Evolutionary conservation across 1,140 invertebrate genomes (phyloP), one percentile per base, ranked within the genome.

Genomic region (Nylanderia fulva): DNA sequence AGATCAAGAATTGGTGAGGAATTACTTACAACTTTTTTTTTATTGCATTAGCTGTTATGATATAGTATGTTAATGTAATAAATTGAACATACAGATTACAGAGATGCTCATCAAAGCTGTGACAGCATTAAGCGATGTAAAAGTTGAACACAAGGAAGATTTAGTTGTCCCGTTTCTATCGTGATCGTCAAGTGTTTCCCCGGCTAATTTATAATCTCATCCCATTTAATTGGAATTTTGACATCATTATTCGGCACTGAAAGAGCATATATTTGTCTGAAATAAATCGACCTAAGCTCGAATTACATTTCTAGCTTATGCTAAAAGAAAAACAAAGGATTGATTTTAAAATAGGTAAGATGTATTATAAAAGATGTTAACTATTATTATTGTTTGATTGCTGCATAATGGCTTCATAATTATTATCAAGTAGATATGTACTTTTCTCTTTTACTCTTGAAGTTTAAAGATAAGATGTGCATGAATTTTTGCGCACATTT

Each of bases 91-190:
- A 61, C 93, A 97, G 97, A 96, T 98, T 91, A 95, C 93, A 66
- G 95, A 95, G 87, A 95, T 96, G 63, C 94, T 97, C 24, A 96
- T 95, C 84, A 96, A 96, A 92, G 96, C 96, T n/a, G 95, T 96
- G 1, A 93, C 95, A n/a, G 97, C 97, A 24, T 95, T 97, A 80
- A 95, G 95, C 52, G 96, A 97, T 74, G 95, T 98, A 4, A 96
- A 96, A 93, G 97, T 98, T 74, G 96, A 97, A 90, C 97, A 98
- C 90, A 97, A 97, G 92, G 97, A 98, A 92, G 97, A 98, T 91
- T 93, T 98, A 87, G 97, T 98, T 52, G 97, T 98, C 21, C 97
- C 97, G 7, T 98, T 98, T 94, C 95, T 94, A 60, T 94, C 94
- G 90, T 94, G 94, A 94, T 93, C 86, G 79, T 86, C 66, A 29